Percentiles rank a stretch among this genome's conserved stretches.
These are phyloP conservation scores for Hypsibius dujardini DNA, from an alignment of 1,140 invertebrate species.

Conservation along the genomic window DNA sequence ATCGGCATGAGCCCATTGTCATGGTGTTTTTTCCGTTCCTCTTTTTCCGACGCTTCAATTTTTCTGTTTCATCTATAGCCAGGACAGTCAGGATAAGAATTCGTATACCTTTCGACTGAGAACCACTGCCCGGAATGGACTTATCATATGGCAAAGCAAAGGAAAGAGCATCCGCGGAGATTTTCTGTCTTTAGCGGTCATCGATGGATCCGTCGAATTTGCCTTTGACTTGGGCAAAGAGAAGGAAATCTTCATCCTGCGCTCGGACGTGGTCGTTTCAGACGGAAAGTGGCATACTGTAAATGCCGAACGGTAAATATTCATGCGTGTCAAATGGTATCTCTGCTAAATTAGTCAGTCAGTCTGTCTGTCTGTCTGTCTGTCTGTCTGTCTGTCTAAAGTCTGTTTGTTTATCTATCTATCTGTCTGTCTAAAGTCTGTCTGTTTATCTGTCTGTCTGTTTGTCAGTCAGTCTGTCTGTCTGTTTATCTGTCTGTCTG, in stretches of 20 bases:
- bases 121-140: slow-evolving; percentile 45
- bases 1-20: no score
- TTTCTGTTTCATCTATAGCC: neutral
- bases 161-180: slow-evolving; percentile 35
- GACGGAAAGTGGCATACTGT: slow-evolving; percentile 57
- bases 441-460: no score
- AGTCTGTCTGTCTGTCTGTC: no score
- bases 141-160: slow-evolving; percentile 49
- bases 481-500: no score
- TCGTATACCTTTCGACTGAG: slow-evolving; percentile 39
- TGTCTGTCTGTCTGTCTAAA: no score
- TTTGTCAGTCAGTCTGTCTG: no score
- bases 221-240: slow-evolving; percentile 47
- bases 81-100: neutral
- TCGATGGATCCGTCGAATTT: slow-evolving; percentile 43
- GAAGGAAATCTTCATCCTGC: slow-evolving; percentile 37
- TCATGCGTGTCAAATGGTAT: no score
- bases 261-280: slow-evolving; percentile 43
- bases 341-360: no score
- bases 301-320: slow-evolving; percentile 33
- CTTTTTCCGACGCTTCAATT: no score
- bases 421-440: no score
- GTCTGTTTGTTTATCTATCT: no score
- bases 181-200: slow-evolving; percentile 44
- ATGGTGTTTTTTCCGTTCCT: no score